Evolutionary conservation across 2,888 invertebrate genomes (phyloP).

Genomic region (Mylabris sibirica): DNA sequence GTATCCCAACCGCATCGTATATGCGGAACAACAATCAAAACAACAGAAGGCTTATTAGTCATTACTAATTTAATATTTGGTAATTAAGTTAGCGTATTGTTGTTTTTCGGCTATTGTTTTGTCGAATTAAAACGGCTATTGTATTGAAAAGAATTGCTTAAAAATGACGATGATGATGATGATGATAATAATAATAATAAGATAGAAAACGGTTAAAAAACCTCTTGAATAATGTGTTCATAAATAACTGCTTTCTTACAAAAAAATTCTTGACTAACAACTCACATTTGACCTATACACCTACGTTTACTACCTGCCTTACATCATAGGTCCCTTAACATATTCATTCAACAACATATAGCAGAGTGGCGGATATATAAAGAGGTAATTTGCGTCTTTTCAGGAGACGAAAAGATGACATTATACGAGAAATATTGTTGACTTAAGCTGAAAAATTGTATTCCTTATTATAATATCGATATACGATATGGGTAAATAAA

Average conservation of each 20-base stretch:
- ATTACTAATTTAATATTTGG: neutral
- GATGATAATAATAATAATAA: conserved; percentile 7
- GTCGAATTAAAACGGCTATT: neutral
- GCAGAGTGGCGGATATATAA: conserved; percentile 6
- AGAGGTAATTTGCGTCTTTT: conserved; percentile 36
- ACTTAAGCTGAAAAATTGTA: neutral
- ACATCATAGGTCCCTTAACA: conserved; percentile 43
- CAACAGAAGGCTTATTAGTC: neutral
- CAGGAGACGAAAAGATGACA: conserved; percentile 20
- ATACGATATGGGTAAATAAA: neutral
- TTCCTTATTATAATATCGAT: neutral
- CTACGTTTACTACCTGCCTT: conserved; percentile 48
- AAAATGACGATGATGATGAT: neutral
- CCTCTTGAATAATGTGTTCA: conserved; percentile 36
- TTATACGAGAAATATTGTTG: neutral
- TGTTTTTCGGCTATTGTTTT: neutral
- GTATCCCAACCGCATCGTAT: conserved; percentile 32
- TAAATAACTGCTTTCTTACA: conserved; percentile 37
- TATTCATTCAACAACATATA: conserved; percentile 35
- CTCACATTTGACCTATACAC: conserved; percentile 51
- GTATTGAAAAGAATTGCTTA: neutral
- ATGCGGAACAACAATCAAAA: conserved; percentile 21
- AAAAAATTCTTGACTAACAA: conserved; percentile 44
- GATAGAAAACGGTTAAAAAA: conserved; percentile 22
- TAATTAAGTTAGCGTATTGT: neutral